These are phyloP conservation scores for Lithosia quadra DNA, from an alignment of 2,888 invertebrate species.

Conservation along the genomic window DNA sequence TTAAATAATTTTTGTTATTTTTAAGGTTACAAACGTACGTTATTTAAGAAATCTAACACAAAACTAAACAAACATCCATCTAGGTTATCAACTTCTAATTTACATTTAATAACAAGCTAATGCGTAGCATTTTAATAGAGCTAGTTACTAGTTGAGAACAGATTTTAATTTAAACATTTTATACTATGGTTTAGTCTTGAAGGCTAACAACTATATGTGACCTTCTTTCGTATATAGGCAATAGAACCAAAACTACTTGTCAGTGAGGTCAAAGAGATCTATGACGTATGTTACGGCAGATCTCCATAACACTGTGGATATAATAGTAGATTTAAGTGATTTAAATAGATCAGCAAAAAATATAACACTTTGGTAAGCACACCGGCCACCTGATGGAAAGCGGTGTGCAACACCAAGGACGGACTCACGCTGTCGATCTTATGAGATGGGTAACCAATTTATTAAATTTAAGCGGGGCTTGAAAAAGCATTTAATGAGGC, in stretches of 20 bases:
- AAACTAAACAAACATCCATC: not conserved
- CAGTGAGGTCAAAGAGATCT: not conserved
- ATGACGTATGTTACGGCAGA: not conserved
- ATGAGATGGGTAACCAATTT: too few species aligned
- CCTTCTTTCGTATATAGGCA: slow-evolving; percentile 37
- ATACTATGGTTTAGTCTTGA: slow-evolving; percentile 4
- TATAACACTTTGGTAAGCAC: too few species aligned
- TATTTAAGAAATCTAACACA: not conserved
- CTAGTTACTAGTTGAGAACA: not conserved
- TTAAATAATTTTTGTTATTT: not conserved
- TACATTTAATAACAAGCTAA: slow-evolving; percentile 7
- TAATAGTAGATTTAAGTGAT: too few species aligned
- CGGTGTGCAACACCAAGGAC: too few species aligned
- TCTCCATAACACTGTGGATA: not conserved
- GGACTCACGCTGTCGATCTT: too few species aligned
- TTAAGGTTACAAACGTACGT: slow-evolving; percentile 1
- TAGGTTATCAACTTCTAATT: slow-evolving; percentile 8
- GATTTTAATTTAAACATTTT: slow-evolving; percentile 1
- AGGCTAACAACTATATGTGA: not conserved
- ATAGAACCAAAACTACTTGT: slow-evolving; percentile 4
- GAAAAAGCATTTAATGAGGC: too few species aligned
- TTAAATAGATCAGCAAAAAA: too few species aligned
- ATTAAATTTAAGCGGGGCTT: too few species aligned
- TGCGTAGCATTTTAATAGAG: not conserved
- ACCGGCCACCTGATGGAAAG: too few species aligned